Evolutionary conservation across 2,113 vertebrate genomes (phyloP).

Genomic region (Macrotus californicus): DNA sequence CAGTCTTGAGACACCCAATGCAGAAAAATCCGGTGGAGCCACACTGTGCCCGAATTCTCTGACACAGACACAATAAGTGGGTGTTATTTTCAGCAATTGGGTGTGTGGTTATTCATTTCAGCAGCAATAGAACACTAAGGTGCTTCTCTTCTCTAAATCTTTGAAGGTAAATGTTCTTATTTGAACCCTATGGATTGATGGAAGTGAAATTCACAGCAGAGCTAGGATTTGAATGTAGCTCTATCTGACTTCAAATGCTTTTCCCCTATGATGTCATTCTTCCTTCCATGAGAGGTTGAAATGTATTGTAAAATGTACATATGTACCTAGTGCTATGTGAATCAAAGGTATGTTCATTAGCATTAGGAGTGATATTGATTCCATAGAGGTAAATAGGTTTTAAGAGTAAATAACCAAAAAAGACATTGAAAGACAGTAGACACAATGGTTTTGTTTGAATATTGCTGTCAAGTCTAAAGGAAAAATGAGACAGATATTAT

Average conservation of each 20-base stretch:
- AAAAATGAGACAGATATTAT: background rate
- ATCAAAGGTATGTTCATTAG: background rate
- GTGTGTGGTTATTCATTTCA: background rate
- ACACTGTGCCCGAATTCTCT: background rate
- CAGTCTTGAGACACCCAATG: background rate
- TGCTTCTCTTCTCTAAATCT: background rate
- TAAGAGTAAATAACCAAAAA: constrained; percentile 1
- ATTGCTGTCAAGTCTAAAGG: constrained; percentile 19
- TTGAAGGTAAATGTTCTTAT: background rate
- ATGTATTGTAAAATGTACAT: background rate
- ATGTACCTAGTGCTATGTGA: background rate
- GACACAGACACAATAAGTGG: background rate
- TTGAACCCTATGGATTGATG: background rate
- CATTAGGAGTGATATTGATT: background rate
- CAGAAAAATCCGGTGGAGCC: background rate
- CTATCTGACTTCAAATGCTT: background rate
- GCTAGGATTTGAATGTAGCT: background rate
- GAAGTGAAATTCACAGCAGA: background rate
- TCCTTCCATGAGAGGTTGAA: background rate
- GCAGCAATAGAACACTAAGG: background rate
- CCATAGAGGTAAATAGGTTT: background rate
- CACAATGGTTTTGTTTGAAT: background rate
- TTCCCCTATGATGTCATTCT: background rate
- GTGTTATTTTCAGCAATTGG: background rate
- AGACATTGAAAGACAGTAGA: background rate